These are phyloP conservation scores for Amniataba percoides DNA, from an alignment of 2,797 vertebrate species.

Conservation along the genomic window DNA sequence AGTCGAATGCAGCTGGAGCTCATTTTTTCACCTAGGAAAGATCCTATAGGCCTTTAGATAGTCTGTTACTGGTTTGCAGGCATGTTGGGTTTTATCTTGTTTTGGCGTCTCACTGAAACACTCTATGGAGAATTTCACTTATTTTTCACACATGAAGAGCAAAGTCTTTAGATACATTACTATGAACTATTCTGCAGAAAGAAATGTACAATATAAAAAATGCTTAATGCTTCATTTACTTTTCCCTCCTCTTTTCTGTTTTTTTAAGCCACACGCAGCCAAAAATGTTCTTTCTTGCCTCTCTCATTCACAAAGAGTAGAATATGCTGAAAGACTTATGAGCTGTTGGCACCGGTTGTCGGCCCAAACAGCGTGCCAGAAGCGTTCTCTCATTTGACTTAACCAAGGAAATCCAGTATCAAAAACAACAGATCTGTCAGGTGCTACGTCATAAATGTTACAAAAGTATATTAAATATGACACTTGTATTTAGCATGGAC, in stretches of 20 bases:
- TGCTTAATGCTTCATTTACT: conserved; percentile 15
- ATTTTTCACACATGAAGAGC: conserved; percentile 21
- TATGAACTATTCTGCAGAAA: conserved; percentile 14
- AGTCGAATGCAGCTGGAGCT: conserved; percentile 69
- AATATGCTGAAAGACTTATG: conserved; percentile 46
- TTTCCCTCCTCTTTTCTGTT: neutral
- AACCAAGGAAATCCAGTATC: conserved; percentile 44
- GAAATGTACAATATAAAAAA: conserved; percentile 25
- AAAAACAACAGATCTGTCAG: conserved; percentile 52
- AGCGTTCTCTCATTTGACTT: conserved; percentile 34
- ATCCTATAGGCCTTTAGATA: conserved; percentile 46
- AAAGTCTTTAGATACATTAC: conserved; percentile 10
- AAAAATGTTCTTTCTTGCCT: conserved; percentile 8
- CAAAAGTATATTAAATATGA: conserved; percentile 42
- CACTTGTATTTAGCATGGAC: conserved; percentile 25
- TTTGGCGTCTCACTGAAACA: conserved; percentile 27
- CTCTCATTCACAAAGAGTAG: conserved; percentile 41
- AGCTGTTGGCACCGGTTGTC: conserved; percentile 50
- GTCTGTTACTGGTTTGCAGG: conserved; percentile 46
- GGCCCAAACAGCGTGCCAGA: conserved; percentile 41
- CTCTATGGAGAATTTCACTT: conserved; percentile 3
- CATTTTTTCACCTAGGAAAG: conserved; percentile 49
- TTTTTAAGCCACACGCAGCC: conserved; percentile 18
- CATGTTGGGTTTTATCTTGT: conserved; percentile 61
- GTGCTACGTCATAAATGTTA: conserved; percentile 39